Conservation (phyloP, 2,888 invertebrate genomes). For the Cephonodes hylas region DNA sequence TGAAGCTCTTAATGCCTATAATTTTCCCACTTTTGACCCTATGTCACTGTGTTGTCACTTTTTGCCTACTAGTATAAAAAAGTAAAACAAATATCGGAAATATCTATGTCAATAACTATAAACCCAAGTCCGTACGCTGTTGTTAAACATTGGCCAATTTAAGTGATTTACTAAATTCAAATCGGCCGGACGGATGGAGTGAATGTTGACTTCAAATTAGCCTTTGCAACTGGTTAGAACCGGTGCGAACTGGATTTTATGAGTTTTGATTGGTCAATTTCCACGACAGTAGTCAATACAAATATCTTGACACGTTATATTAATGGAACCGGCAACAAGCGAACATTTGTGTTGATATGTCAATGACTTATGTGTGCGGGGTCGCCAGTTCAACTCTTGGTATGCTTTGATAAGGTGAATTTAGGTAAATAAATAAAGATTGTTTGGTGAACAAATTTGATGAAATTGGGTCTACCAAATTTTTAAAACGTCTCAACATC, state of each 20-base stretch:
- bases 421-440: not conserved
- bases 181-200: not conserved
- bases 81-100: too few relatives aligned
- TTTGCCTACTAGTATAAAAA: too few relatives aligned
- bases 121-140: not conserved
- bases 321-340: not conserved
- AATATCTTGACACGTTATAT: not conserved
- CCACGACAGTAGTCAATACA: not conserved
- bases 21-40: too few relatives aligned
- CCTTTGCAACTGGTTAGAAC: not conserved
- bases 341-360: not conserved
- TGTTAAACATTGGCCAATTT: not conserved
- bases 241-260: constrained; percentile 6
- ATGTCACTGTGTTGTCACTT: too few relatives aligned
- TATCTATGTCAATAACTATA: too few relatives aligned
- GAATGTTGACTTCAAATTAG: constrained; percentile 1
- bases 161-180: not conserved
- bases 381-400: not conserved
- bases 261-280: not conserved
- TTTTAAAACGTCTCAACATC: too few relatives aligned
- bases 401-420: not conserved
- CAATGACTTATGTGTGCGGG: not conserved
- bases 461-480: not conserved
- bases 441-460: not conserved
- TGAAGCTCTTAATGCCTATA: too few relatives aligned